Conservation (phyloP, 2,113 vertebrate genomes). For the Bubo scandiacus region DNA sequence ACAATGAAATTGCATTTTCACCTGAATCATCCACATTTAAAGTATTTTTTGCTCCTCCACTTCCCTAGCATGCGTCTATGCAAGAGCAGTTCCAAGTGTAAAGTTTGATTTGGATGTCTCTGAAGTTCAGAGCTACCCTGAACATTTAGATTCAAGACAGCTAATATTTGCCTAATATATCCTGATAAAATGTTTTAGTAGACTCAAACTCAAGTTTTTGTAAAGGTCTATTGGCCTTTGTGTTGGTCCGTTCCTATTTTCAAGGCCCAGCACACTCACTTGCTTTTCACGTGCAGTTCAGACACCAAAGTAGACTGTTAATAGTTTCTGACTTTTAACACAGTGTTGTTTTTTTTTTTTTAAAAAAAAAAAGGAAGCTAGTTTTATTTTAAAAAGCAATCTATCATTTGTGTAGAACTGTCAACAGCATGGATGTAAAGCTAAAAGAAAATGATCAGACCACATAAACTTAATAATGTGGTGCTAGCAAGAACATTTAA, state of each 20-base stretch:
- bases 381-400: background rate
- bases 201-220: background rate
- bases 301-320: background rate
- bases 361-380: background rate
- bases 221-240: background rate
- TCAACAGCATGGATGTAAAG: background rate
- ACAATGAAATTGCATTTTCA: background rate
- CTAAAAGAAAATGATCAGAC: background rate
- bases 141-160: background rate
- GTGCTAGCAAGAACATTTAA: slow-evolving; percentile 50
- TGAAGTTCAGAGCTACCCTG: background rate
- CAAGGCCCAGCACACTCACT: background rate
- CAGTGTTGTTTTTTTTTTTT: background rate
- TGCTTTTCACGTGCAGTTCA: background rate
- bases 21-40: background rate
- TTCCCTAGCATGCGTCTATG: background rate
- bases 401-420: background rate
- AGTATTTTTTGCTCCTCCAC: background rate
- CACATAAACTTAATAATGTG: slow-evolving; percentile 47
- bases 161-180: background rate
- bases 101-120: background rate
- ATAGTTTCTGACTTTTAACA: background rate
- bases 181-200: background rate
- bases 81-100: background rate
- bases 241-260: background rate